Evolutionary conservation across 2,113 vertebrate species (phyloP).

Genomic region (Pithys albifrons): DNA sequence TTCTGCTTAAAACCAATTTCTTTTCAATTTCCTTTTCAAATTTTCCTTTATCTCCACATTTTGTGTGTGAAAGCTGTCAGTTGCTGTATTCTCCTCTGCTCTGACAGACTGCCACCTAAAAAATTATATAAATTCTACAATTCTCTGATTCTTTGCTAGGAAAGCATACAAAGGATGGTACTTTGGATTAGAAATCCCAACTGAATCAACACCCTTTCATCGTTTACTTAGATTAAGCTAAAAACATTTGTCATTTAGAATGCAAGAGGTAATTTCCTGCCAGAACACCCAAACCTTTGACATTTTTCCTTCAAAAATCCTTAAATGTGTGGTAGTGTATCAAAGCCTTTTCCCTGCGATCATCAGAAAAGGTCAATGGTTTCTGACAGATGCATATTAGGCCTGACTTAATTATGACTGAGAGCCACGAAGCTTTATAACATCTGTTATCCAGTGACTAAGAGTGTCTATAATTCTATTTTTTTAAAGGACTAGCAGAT

Average conservation of each 20-base stretch:
- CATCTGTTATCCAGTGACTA: slow-evolving; percentile 72
- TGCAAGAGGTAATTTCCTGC: slow-evolving; percentile 73
- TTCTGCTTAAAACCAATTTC: neutral
- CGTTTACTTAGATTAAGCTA: slow-evolving; percentile 83
- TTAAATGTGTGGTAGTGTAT: slow-evolving; percentile 67
- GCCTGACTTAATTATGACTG: slow-evolving; percentile 64
- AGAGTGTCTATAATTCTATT: slow-evolving; percentile 49
- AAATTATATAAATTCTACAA: neutral
- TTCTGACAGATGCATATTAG: slow-evolving; percentile 81
- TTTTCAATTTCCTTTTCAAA: neutral
- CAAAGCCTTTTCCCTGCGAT: slow-evolving; percentile 75
- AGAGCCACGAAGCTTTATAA: slow-evolving; percentile 48
- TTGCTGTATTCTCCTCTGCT: neutral
- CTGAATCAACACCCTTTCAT: slow-evolving; percentile 79
- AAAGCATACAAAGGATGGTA: slow-evolving; percentile 58
- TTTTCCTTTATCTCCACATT: neutral
- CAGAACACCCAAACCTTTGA: slow-evolving; percentile 79
- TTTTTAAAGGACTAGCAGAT: slow-evolving; percentile 65
- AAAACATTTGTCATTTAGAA: slow-evolving; percentile 73
- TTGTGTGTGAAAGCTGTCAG: neutral
- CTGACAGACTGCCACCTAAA: neutral
- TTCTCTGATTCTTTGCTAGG: neutral
- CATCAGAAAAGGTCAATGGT: slow-evolving; percentile 72
- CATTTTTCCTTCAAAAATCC: slow-evolving; percentile 80
- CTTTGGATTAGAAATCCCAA: slow-evolving; percentile 70